These are phyloP conservation scores for Pipistrellus pipistrellus DNA, from an alignment of 2,797 vertebrate genomes.

Conservation along the genomic window DNA sequence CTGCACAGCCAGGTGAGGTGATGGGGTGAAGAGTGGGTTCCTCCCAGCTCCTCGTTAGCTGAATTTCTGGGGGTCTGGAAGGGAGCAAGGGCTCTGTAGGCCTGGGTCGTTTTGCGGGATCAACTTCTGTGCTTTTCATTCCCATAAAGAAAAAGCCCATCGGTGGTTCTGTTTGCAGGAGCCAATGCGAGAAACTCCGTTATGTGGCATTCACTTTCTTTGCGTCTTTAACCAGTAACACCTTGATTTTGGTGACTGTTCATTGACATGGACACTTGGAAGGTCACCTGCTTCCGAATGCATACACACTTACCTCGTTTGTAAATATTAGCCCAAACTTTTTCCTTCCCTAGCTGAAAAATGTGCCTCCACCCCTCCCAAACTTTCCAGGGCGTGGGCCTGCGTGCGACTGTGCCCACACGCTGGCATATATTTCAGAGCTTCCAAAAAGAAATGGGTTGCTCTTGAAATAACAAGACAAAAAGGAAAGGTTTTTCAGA, in stretches of 20 bases:
- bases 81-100: not conserved
- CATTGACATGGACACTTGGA: slow-evolving; percentile 48
- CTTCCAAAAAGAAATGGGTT: slow-evolving; percentile 54
- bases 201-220: not conserved
- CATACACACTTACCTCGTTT: slow-evolving; percentile 17
- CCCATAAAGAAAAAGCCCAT: not conserved
- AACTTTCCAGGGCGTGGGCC: slow-evolving; percentile 70
- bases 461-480: slow-evolving; percentile 69
- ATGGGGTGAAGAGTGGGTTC: not conserved
- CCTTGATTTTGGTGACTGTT: slow-evolving; percentile 40
- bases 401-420: slow-evolving; percentile 48
- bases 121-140: not conserved
- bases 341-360: slow-evolving; percentile 57
- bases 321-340: slow-evolving; percentile 42
- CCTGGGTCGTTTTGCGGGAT: slow-evolving; percentile 8
- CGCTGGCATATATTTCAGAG: slow-evolving; percentile 66
- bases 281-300: slow-evolving; percentile 21
- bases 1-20: slow-evolving; percentile 19
- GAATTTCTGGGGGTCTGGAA: not conserved
- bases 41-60: not conserved
- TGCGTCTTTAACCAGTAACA: slow-evolving; percentile 21
- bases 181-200: not conserved
- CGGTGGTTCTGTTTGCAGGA: not conserved
- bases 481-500: slow-evolving; percentile 67
- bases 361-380: slow-evolving; percentile 53